Conservation (phyloP, 2,113 vertebrate genomes). For the Ondatra zibethicus region DNA sequence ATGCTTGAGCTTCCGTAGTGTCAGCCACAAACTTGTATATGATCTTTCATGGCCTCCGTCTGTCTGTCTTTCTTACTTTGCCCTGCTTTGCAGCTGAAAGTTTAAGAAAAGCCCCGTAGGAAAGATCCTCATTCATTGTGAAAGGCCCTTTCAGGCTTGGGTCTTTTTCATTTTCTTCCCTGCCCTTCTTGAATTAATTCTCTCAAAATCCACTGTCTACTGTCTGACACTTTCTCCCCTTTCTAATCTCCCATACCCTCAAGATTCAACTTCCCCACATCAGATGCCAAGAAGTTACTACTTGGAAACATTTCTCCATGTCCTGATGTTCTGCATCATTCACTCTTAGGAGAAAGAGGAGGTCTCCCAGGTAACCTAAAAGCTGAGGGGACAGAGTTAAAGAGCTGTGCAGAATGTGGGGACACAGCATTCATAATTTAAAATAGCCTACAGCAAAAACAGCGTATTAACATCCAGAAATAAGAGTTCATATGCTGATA, state of each 20-base stretch:
- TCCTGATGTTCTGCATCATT: not conserved
- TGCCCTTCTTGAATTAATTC: not conserved
- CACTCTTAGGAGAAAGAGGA: not conserved
- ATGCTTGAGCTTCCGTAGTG: not conserved
- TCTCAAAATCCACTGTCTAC: not conserved
- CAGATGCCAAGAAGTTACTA: not conserved
- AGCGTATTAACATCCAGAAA: not conserved
- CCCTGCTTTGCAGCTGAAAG: not conserved
- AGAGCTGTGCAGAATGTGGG: too few species aligned
- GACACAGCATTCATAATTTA: not conserved
- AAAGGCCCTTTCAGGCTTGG: not conserved
- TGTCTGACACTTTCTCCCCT: not conserved
- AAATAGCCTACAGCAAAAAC: not conserved
- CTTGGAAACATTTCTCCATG: not conserved
- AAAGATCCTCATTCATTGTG: not conserved
- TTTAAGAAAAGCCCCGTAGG: not conserved
- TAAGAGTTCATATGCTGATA: not conserved
- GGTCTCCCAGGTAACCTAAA: not conserved
- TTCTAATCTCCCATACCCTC: not conserved
- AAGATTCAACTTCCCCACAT: not conserved
- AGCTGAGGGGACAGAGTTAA: not conserved
- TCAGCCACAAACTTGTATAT: not conserved
- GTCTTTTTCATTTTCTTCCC: not conserved
- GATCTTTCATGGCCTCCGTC: not conserved
- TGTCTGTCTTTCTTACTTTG: not conserved